phyloP scores from a whole-genome alignment of 2,888 invertebrate species.

The Parascotia fuliginaria region DNA sequence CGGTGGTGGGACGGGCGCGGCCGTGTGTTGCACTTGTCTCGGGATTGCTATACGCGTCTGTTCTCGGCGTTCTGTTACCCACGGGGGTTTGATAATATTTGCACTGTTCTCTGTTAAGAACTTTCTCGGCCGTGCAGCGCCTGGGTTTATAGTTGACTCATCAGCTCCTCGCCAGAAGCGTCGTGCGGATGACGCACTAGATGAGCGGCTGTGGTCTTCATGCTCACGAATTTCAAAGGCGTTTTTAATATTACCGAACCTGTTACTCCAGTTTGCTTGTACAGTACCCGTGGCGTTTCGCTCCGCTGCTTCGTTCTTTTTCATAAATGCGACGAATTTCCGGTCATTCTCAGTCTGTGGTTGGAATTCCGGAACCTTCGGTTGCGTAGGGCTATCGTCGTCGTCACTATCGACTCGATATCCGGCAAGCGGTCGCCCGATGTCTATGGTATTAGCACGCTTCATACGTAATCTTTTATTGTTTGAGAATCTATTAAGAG shows the following conservation, averaged over 20 bases:
- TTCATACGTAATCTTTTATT: conserved; percentile 91
- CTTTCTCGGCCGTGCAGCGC: conserved; percentile 51
- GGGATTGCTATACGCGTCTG: conserved; percentile 45
- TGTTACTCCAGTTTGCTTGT: conserved; percentile 90
- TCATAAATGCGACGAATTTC: conserved; percentile 93
- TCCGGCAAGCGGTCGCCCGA: conserved; percentile 89
- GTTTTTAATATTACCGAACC: conserved; percentile 94
- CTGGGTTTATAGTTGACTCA: conserved; percentile 68
- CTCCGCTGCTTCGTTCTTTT: conserved; percentile 86
- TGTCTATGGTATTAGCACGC: conserved; percentile 95
- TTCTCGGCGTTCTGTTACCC: conserved; percentile 71
- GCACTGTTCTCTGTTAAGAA: conserved; percentile 59
- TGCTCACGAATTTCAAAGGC: conserved; percentile 89
- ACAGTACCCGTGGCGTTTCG: conserved; percentile 49
- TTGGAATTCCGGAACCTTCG: conserved; percentile 88
- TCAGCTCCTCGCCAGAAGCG: conserved; percentile 88
- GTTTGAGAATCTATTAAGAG: conserved; percentile 79
- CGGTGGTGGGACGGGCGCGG: conserved; percentile 21
- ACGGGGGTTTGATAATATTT: conserved; percentile 74
- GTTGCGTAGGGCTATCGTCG: conserved; percentile 63
- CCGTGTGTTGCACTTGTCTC: conserved; percentile 37
- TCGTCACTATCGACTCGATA: conserved; percentile 82
- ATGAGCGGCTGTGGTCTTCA: conserved; percentile 68
- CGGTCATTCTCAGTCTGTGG: conserved; percentile 94
- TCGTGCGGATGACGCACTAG: conserved; percentile 82